Percentiles rank a stretch among this genome's conserved stretches.
These are phyloP conservation scores for Lasioglossum figueresi DNA, from an alignment of 2,888 invertebrate genomes.

Conservation along the genomic window DNA sequence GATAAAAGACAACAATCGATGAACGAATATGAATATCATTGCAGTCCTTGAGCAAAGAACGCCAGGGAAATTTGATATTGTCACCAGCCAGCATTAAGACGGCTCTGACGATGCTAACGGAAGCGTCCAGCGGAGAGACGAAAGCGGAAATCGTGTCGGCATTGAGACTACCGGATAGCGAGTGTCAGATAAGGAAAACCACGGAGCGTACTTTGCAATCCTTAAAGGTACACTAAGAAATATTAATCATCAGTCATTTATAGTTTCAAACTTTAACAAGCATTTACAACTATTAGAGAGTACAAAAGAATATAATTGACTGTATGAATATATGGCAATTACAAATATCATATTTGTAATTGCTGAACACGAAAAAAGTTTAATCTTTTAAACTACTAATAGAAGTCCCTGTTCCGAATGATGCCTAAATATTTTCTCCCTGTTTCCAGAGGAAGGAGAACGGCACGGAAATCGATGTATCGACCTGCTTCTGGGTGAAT, in stretches of 20 bases:
- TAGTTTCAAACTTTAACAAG: neutral
- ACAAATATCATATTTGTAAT: too few species aligned
- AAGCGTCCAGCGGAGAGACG: conserved; percentile 86
- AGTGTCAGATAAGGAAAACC: conserved; percentile 67
- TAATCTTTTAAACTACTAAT: neutral
- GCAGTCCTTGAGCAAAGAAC: conserved; percentile 66
- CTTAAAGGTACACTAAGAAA: conserved; percentile 80
- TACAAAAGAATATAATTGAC: too few species aligned
- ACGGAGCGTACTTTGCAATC: conserved; percentile 73
- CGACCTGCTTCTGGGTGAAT: conserved; percentile 75
- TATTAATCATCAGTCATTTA: neutral
- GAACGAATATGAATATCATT: neutral
- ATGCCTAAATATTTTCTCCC: neutral
- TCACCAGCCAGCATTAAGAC: conserved; percentile 89
- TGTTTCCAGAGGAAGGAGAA: conserved; percentile 64
- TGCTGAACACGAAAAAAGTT: too few species aligned
- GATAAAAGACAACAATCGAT: neutral
- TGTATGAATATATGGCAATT: too few species aligned
- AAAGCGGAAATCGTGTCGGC: conserved; percentile 86
- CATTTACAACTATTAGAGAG: too few species aligned
- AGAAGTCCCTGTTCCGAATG: neutral
- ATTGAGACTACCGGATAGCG: conserved; percentile 85
- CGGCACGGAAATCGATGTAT: conserved; percentile 71
- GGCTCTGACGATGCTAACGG: conserved; percentile 87
- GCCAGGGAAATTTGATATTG: conserved; percentile 86